Evolutionary conservation across 2,113 vertebrate genomes (phyloP).

Genomic region (Coptodon bakossiorum): DNA sequence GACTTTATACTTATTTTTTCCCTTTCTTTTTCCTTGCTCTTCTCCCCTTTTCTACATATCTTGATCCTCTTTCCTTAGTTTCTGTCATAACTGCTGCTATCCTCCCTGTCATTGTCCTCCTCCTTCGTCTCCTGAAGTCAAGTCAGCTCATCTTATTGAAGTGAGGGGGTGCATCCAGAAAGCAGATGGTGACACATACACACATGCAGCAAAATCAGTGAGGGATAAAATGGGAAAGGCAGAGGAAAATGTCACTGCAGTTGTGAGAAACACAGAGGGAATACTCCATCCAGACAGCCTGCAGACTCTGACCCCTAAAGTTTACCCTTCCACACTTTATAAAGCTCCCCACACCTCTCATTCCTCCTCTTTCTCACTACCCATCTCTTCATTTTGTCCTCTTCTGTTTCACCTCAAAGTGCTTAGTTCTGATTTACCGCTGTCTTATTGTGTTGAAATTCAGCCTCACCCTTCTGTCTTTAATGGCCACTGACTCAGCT

Average conservation of each 20-base stretch:
- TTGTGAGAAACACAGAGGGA: slow-evolving; percentile 8
- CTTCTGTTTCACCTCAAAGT: not conserved
- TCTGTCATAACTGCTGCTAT: not conserved
- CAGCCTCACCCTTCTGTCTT: not conserved
- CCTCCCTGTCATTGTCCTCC: not conserved
- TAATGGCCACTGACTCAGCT: slow-evolving; percentile 30
- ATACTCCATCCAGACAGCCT: not conserved
- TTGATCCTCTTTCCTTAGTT: not conserved
- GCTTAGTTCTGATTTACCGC: not conserved
- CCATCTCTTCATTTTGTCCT: not conserved
- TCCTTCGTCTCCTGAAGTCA: not conserved
- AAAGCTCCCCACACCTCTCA: not conserved
- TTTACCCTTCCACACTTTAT: not conserved
- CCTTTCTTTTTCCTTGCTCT: not conserved
- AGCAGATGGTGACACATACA: slow-evolving; percentile 9
- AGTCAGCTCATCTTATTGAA: slow-evolving; percentile 5
- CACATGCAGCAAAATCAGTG: slow-evolving; percentile 9
- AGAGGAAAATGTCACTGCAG: slow-evolving; percentile 28
- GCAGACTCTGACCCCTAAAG: slow-evolving; percentile 2
- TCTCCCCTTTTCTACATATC: not conserved
- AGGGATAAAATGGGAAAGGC: slow-evolving; percentile 40
- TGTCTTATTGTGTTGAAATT: not conserved
- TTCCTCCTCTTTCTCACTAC: not conserved
- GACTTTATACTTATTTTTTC: rapidly evolving
- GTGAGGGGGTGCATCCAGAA: not conserved